Conservation (phyloP, 2,113 vertebrate genomes). For the Petrocephalus zakoni region DNA sequence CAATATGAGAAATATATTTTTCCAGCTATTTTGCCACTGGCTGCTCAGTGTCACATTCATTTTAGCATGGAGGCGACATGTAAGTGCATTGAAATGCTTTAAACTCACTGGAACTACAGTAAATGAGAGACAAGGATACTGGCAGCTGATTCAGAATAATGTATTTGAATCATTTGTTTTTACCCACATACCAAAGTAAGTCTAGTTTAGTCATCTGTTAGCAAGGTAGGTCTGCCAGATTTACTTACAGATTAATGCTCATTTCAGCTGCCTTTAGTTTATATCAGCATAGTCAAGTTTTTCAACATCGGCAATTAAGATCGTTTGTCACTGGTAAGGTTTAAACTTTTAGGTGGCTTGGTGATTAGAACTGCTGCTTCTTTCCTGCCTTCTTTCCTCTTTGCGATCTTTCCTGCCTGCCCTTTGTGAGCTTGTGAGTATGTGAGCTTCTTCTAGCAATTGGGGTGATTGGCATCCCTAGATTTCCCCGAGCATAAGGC, state of each 20-base stretch:
- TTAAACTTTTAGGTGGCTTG: neutral
- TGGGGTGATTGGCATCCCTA: neutral
- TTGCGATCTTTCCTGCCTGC: neutral
- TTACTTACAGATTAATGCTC: neutral
- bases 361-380: neutral
- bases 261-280: neutral
- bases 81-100: neutral
- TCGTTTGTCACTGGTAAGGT: neutral
- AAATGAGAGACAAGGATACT: neutral
- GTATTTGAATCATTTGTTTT: neutral
- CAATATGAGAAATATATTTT: neutral
- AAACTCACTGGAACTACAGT: neutral
- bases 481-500: neutral
- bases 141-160: neutral
- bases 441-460: neutral
- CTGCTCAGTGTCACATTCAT: neutral
- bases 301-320: neutral
- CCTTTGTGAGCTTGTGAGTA: no score
- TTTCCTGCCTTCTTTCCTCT: neutral
- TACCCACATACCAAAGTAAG: neutral
- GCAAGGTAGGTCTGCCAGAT: neutral
- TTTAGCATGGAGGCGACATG: neutral
- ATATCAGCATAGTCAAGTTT: neutral
- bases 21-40: neutral
- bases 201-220: neutral